Evolutionary conservation across 2,888 invertebrate species (phyloP).

Genomic region (Octonoba sinensis): DNA sequence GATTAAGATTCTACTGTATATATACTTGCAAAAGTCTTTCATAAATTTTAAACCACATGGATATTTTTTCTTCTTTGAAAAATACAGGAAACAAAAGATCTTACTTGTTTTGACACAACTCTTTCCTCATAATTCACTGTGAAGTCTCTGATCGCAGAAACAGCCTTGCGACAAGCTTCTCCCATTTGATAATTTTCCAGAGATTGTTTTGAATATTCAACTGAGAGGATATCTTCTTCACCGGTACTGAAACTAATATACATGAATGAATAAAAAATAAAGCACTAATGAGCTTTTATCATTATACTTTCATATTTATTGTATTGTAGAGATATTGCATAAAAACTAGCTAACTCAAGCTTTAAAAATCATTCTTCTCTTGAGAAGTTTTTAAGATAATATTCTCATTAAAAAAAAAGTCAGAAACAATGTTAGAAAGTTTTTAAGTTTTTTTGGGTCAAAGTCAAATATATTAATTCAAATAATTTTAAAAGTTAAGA

Average conservation of each 20-base stretch:
- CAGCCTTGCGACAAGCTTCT: conserved; percentile 61
- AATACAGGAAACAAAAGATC: neutral
- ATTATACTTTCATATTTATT: neutral
- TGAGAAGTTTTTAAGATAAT: too few species aligned
- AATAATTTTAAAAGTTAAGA: too few species aligned
- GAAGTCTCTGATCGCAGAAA: conserved; percentile 52
- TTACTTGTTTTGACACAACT: conserved; percentile 50
- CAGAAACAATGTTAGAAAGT: too few species aligned
- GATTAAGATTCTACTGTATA: too few species aligned
- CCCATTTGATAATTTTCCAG: conserved; percentile 62
- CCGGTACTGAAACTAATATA: conserved; percentile 39
- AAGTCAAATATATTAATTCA: too few species aligned
- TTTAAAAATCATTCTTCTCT: too few species aligned
- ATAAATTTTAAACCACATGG: neutral
- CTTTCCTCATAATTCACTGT: conserved; percentile 48
- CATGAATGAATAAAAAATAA: neutral
- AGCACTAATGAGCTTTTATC: neutral
- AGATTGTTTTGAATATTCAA: conserved; percentile 56
- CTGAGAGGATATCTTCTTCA: conserved; percentile 57
- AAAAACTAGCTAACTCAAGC: neutral
- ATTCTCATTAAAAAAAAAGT: too few species aligned
- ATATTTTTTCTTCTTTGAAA: neutral
- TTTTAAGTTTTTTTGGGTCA: too few species aligned
- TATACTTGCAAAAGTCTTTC: neutral
- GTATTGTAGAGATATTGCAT: neutral